Base-by-base conservation (phyloP, 2,888 invertebrate genomes). In the Gnatocerus cornutus region DNA sequence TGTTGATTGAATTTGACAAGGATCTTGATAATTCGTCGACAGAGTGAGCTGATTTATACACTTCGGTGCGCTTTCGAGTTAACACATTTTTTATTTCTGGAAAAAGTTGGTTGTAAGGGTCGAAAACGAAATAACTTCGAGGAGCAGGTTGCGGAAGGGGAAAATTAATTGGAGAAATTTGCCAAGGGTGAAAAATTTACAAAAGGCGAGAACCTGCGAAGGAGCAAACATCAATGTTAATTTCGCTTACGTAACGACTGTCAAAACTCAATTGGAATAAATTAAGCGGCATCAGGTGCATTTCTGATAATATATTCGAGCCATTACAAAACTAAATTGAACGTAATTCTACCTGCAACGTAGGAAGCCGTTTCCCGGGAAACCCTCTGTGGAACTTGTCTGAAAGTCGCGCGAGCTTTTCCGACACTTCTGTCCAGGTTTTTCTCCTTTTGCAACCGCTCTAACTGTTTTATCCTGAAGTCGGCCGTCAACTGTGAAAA, bases 21-120 rank as follows among this genome's bases (percentile, higher is more conserved):
- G 90, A 88, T 62, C 88, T 87, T 61, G 88, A 88, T 73, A 90
- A 87, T 71, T 89, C 87, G 71, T 88, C 90, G 50, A 92, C 81
- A 52, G 88, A 85, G 73, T 88, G 86, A 1, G 89, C 87, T 13
- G 90, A 88, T 62, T 86, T 87, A 76, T 90, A 89, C 46, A 91
- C 86, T 52, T 86, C 84, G 61, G 87, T 86, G 27, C 89, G 86
- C 67, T 88, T 89, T 29, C 83, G 83, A 80, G 87, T 88, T 74
- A 92, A 86, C 74, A 89, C 88, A 9, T 85, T 85, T 45, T 89
- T 86, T 53, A 91, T 88, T 77, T 88, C 92, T 91, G 83, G 8
- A 78, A 81, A 63, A 75, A 69, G 37, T n/a, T 41, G 0, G 41
- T 37, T 37, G 12, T 41, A 7, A 41, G n/a, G 0, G 41, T 6